Conservation (phyloP, 2,113 vertebrate genomes). For the Acanthisitta chloris region DNA sequence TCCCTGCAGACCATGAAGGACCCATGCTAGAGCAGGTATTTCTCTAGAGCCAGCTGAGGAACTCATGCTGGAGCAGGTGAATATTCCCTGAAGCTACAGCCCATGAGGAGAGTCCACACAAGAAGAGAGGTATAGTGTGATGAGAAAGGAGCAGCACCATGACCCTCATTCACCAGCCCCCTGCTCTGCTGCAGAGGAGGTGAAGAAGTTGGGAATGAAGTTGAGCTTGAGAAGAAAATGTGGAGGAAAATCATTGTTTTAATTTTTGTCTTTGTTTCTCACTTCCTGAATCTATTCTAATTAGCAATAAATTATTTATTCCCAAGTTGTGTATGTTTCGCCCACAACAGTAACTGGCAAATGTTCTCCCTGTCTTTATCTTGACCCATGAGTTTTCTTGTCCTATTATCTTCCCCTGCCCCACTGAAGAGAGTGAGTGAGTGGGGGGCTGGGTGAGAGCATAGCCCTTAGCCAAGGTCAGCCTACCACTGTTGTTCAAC, state of each 20-base stretch:
- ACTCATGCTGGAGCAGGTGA: neutral
- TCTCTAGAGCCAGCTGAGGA: neutral
- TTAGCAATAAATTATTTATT: neutral
- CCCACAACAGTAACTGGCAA: neutral
- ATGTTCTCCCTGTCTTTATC: neutral
- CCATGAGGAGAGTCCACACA: accelerated
- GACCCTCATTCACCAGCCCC: accelerated
- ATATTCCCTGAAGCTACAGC: neutral
- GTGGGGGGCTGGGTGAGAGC: neutral
- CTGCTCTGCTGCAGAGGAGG: neutral
- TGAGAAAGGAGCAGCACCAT: neutral
- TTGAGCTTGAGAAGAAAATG: neutral
- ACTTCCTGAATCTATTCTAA: neutral
- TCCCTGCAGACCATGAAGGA: neutral
- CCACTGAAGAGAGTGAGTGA: neutral
- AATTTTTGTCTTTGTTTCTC: neutral
- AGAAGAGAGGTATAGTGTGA: neutral
- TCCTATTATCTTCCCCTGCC: neutral
- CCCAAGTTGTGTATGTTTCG: neutral
- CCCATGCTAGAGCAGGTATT: neutral
- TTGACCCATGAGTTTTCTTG: neutral
- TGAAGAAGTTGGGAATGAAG: neutral
- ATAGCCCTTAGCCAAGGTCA: neutral
- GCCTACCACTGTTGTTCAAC: neutral
- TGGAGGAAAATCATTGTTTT: neutral